Percentiles rank a stretch among this genome's conserved stretches.
These are phyloP conservation scores for Seriola dumerili DNA, from an alignment of 2,113 vertebrate species.

Conservation along the genomic window DNA sequence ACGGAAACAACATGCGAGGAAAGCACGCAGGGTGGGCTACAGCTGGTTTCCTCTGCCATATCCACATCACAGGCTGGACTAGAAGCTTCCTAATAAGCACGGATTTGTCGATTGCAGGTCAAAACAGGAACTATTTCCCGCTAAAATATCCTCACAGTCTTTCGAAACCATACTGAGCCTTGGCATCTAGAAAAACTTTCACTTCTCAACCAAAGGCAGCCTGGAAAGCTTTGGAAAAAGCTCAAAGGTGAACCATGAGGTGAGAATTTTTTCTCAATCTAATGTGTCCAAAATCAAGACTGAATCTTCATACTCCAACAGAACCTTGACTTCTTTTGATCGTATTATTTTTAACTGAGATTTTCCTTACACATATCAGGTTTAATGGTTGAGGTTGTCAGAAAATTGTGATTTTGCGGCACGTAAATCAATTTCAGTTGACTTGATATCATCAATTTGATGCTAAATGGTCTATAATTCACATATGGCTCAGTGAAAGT, in stretches of 20 bases:
- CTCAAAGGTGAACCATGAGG: not conserved
- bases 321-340: not conserved
- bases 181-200: not conserved
- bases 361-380: not conserved
- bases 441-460: not conserved
- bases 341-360: not conserved
- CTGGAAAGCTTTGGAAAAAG: not conserved
- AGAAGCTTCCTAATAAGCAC: not conserved
- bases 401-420: not conserved
- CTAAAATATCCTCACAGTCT: not conserved
- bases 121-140: not conserved
- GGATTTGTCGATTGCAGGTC: not conserved
- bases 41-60: conserved; percentile 36
- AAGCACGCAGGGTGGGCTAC: conserved; percentile 20
- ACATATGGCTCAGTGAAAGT: not conserved
- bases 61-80: conserved; percentile 4
- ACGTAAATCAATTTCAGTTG: not conserved
- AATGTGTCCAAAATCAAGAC: not conserved
- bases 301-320: not conserved
- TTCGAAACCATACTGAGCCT: not conserved
- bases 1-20: conserved; percentile 46
- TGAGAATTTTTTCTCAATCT: not conserved
- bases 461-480: not conserved
- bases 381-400: not conserved
- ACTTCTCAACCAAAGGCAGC: not conserved